phyloP scores from a whole-genome alignment of 30 jellyfish, hydroid and myxozoan genomes.

The Turritopsis dohrnii region DNA sequence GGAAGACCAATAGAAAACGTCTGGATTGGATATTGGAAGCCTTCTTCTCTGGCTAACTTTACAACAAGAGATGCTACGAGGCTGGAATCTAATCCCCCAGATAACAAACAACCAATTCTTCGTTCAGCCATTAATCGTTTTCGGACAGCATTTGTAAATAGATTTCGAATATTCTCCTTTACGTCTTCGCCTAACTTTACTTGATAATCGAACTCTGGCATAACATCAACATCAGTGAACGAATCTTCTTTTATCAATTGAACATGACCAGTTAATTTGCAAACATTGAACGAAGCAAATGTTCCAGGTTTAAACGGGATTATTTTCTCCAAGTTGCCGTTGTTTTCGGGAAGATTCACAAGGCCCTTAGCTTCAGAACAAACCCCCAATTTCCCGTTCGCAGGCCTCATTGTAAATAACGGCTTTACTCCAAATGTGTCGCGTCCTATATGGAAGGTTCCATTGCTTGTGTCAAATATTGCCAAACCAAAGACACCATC shows the following conservation, averaged over 20 bases:
- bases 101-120: conserved; percentile 83
- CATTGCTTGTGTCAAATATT: conserved; percentile 67
- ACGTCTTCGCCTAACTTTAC: conserved; percentile 59
- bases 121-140: conserved; percentile 94
- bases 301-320: conserved; percentile 64
- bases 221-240: conserved; percentile 66
- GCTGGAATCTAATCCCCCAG: conserved; percentile 97
- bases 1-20: conserved; percentile 85
- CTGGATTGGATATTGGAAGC: conserved; percentile 67
- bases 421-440: conserved; percentile 96
- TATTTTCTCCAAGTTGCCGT: conserved; percentile 28
- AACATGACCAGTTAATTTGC: conserved; percentile 47
- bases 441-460: conserved; percentile 74
- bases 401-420: conserved; percentile 48
- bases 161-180: conserved; percentile 74
- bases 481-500: conserved; percentile 90
- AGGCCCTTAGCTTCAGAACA: conserved; percentile 89
- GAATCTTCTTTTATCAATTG: conserved; percentile 36
- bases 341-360: conserved; percentile 36
- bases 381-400: conserved; percentile 63
- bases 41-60: conserved; percentile 72
- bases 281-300: conserved; percentile 52
- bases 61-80: conserved; percentile 87
- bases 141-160: conserved; percentile 72
- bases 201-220: conserved; percentile 50